These are phyloP conservation scores for Sycophaga agraensis DNA, from an alignment of 1,140 invertebrate species.

Conservation along the genomic window DNA sequence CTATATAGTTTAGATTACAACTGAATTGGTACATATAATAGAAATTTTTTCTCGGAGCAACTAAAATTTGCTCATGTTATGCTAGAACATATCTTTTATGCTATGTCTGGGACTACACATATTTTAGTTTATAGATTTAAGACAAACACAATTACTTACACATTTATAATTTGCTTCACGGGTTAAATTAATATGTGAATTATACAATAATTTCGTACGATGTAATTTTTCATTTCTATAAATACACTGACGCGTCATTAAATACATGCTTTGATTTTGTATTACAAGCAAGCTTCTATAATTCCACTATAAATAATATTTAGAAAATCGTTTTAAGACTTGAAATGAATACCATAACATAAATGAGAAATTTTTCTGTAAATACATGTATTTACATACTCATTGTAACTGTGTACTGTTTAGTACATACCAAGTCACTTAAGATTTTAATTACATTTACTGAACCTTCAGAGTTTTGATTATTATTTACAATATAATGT, in stretches of 20 bases:
- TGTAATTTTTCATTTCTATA: constrained; percentile 2
- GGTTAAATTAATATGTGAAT: constrained; percentile 25
- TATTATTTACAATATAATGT: constrained; percentile 25
- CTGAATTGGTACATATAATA: constrained; percentile 41
- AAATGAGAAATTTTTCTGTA: constrained; percentile 20
- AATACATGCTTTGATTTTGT: neutral
- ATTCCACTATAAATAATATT: constrained; percentile 20
- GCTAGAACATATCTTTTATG: constrained; percentile 39
- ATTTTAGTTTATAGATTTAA: constrained; percentile 35
- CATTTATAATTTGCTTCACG: constrained; percentile 32
- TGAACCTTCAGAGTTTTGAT: constrained; percentile 9
- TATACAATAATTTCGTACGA: constrained; percentile 13
- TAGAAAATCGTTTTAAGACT: neutral
- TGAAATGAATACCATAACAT: constrained; percentile 8
- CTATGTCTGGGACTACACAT: constrained; percentile 33
- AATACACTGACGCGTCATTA: neutral
- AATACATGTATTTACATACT: constrained; percentile 26
- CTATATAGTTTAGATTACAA: constrained; percentile 39
- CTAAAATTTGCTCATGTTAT: constrained; percentile 31
- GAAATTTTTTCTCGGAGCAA: constrained; percentile 18
- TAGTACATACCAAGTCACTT: neutral
- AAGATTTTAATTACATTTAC: constrained; percentile 9
- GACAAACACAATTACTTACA: constrained; percentile 37
- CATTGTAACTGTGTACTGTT: constrained; percentile 16
- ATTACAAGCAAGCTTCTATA: neutral